Evolutionary conservation across 2,113 vertebrate genomes (phyloP).

Genomic region (Elachura formosa): DNA sequence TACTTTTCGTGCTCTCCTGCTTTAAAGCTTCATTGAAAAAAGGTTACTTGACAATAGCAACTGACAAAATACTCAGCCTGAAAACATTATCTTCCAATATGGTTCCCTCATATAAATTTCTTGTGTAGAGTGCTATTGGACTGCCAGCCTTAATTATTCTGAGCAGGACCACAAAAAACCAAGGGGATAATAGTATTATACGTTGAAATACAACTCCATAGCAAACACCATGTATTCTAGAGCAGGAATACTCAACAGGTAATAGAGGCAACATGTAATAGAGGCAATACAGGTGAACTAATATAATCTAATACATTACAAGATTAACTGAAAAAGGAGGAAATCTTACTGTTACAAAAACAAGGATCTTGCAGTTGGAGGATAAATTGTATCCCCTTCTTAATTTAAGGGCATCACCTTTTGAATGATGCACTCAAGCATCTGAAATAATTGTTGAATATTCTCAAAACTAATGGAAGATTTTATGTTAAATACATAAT

Average conservation of each 20-base stretch:
- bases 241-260: background rate
- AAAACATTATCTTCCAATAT: background rate
- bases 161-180: background rate
- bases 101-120: background rate
- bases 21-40: background rate
- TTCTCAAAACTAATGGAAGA: background rate
- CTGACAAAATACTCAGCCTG: background rate
- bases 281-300: background rate
- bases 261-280: background rate
- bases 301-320: background rate
- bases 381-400: background rate
- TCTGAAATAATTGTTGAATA: background rate
- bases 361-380: background rate
- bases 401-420: background rate
- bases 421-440: background rate
- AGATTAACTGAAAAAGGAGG: background rate
- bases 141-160: background rate
- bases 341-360: background rate
- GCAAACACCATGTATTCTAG: background rate
- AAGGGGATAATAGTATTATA: background rate
- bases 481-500: background rate
- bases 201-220: background rate
- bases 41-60: background rate
- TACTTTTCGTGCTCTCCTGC: background rate
- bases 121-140: background rate